A percentile compares a stretch with the other conserved stretches of the same genome.
Evolutionary conservation across 1,140 invertebrate genomes (phyloP).

Genomic region (Caerostris extrusa): DNA sequence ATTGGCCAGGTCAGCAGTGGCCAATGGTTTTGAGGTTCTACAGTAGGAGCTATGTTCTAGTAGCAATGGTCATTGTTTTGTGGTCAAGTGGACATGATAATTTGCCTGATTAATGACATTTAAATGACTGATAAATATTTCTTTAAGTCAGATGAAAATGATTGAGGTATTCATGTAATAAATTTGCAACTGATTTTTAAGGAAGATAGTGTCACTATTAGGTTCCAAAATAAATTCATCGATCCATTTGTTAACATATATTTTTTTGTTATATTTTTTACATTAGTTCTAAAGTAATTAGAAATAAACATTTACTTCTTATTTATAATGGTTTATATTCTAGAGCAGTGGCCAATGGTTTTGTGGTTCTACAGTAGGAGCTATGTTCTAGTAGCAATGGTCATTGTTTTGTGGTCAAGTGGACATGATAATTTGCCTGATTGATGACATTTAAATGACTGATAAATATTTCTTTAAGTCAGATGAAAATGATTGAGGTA

Average conservation of each 20-base stretch:
- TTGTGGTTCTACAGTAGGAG: no score
- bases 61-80: constrained; percentile 25
- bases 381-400: neutral
- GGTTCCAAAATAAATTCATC: neutral
- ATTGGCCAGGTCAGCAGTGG: no score
- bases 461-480: neutral
- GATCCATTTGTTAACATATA: neutral
- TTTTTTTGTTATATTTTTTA: neutral
- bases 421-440: neutral
- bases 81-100: constrained; percentile 18
- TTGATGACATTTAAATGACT: constrained; percentile 3
- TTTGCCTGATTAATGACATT: neutral
- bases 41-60: neutral
- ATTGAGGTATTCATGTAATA: neutral
- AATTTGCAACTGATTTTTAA: neutral
- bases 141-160: neutral
- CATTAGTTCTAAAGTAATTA: neutral
- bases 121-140: neutral
- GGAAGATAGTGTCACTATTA: neutral
- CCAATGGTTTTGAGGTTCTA: no score
- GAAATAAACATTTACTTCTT: neutral
- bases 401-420: constrained; percentile 21
- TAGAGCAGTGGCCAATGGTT: no score
- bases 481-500: neutral
- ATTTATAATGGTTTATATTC: no score